Conservation (phyloP, 2,888 invertebrate genomes). For the Drosophila recens region DNA sequence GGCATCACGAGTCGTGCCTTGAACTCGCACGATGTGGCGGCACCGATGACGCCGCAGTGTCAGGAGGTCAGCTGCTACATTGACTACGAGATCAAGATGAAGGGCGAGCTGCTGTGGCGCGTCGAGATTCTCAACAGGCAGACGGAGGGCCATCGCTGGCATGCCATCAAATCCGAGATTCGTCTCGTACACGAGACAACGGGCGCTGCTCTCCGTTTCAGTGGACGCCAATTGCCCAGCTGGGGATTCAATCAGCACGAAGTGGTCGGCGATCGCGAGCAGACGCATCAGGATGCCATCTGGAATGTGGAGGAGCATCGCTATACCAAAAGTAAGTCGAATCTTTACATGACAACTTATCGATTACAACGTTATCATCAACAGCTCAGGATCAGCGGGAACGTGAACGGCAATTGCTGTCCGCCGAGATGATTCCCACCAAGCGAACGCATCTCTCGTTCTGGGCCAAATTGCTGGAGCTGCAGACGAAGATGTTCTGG, state of each 20-base stretch:
- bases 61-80: constrained; percentile 98
- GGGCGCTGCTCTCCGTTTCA: constrained; percentile 93
- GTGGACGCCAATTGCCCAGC: constrained; percentile 94
- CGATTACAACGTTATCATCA: constrained; percentile 28
- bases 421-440: constrained; percentile 97
- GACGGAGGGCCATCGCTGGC: constrained; percentile 91
- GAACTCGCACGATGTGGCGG: constrained; percentile 98
- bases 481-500: constrained; percentile 94
- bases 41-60: constrained; percentile 95
- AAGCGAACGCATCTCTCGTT: constrained; percentile 92
- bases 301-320: constrained; percentile 99
- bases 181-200: constrained; percentile 94
- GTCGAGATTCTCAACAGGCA: constrained; percentile 93
- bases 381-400: constrained; percentile 94
- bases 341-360: too few species aligned
- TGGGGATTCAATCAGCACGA: constrained; percentile 99
- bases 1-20: constrained; percentile 96
- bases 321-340: constrained; percentile 92
- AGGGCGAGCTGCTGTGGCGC: constrained; percentile 95
- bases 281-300: constrained; percentile 93
- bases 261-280: constrained; percentile 93
- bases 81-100: constrained; percentile 98
- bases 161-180: constrained; percentile 95
- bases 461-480: constrained; percentile 95
- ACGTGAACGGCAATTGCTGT: constrained; percentile 93